Percentiles rank a stretch among this genome's conserved stretches.
These are phyloP conservation scores for Calephelis virginiensis DNA, from an alignment of 1,140 invertebrate species.

Conservation along the genomic window DNA sequence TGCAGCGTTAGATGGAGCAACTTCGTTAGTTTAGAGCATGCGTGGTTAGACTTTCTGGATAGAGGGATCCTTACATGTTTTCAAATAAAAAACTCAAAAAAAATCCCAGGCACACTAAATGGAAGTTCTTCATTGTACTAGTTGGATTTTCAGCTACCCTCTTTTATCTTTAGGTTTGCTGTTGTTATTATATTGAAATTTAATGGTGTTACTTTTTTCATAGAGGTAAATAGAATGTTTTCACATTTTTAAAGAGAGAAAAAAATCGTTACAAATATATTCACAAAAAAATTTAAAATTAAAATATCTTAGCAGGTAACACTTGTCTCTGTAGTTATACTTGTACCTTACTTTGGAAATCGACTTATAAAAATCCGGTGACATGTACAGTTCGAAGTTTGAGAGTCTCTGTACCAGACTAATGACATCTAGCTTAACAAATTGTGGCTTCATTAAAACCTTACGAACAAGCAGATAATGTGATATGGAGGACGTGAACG, in stretches of 20 bases:
- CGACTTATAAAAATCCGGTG: too few relatives aligned
- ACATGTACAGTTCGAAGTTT: neutral
- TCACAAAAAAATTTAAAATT: too few relatives aligned
- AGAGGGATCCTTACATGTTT: neutral
- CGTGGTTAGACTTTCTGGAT: neutral
- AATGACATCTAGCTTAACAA: slow-evolving; percentile 1
- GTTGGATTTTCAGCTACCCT: neutral
- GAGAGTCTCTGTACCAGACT: neutral
- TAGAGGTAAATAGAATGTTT: too few relatives aligned
- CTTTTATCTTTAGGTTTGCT: too few relatives aligned
- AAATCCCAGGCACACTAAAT: neutral
- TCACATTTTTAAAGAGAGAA: too few relatives aligned
- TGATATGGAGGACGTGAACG: slow-evolving; percentile 38
- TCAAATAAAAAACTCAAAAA: neutral
- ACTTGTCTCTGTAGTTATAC: too few relatives aligned
- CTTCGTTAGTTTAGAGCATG: neutral
- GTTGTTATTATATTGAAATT: too few relatives aligned
- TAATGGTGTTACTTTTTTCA: too few relatives aligned
- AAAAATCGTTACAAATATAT: too few relatives aligned
- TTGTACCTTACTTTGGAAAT: too few relatives aligned
- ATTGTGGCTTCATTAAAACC: slow-evolving; percentile 18
- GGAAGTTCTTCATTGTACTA: neutral
- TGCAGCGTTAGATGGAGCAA: neutral
- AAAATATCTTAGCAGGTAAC: too few relatives aligned
- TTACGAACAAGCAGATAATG: slow-evolving; percentile 33